Percentiles rank a stretch among this genome's conserved stretches.
Evolutionary conservation across 2,797 vertebrate genomes (phyloP).

Genomic region (Pelochelys cantorii): DNA sequence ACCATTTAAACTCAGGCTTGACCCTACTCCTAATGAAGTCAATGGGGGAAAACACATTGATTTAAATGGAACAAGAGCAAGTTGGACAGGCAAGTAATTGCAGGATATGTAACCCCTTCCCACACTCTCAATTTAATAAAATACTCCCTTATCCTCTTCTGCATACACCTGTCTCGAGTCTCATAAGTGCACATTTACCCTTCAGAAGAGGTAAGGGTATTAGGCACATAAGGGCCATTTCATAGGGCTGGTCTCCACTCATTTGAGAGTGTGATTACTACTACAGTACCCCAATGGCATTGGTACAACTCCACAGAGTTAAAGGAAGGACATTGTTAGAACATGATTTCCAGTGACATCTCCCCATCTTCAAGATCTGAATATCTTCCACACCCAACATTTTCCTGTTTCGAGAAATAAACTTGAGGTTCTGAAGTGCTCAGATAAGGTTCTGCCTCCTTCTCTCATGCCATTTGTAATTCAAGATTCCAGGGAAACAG

Average conservation of each 20-base stretch:
- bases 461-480: background rate
- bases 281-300: background rate
- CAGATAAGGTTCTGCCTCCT: background rate
- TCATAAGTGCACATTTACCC: background rate
- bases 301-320: background rate
- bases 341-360: background rate
- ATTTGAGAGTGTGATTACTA: background rate
- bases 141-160: too few species aligned
- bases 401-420: background rate
- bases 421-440: background rate
- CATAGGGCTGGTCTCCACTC: background rate
- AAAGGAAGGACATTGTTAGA: background rate
- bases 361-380: background rate
- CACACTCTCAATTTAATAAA: too few species aligned
- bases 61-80: background rate
- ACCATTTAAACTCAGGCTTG: background rate
- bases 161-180: background rate
- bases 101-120: background rate
- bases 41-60: constrained; percentile 14
- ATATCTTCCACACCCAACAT: background rate
- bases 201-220: background rate
- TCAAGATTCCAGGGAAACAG: background rate
- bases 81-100: background rate
- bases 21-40: background rate
- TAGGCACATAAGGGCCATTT: background rate